Percentiles rank a stretch among this genome's conserved stretches.
phyloP scores from a whole-genome alignment of 2,888 invertebrate genomes.

The Graphium colonna region DNA sequence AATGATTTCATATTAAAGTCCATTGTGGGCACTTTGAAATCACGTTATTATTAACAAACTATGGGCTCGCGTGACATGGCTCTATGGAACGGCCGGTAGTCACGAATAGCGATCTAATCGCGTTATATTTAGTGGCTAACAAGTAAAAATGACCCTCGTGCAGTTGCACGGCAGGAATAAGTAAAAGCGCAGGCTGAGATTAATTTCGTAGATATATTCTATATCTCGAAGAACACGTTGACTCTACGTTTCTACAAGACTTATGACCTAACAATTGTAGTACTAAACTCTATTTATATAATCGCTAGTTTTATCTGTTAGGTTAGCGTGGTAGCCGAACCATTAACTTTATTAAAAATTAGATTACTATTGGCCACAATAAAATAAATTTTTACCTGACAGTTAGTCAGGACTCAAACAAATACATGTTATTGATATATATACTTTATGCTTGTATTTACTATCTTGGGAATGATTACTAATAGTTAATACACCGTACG shows the following conservation, averaged over 20 bases:
- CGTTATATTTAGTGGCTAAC: constrained; percentile 17
- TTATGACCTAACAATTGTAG: background rate
- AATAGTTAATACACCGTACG: too few relatives aligned
- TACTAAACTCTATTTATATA: background rate
- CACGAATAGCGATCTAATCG: constrained; percentile 18
- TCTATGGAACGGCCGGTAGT: constrained; percentile 10
- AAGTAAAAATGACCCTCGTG: constrained; percentile 17
- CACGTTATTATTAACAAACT: constrained; percentile 18
- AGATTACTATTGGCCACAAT: too few relatives aligned
- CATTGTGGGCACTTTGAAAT: constrained; percentile 20
- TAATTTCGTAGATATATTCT: background rate
- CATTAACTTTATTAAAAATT: too few relatives aligned
- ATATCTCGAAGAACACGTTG: background rate
- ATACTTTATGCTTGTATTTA: too few relatives aligned
- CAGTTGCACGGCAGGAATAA: constrained; percentile 9
- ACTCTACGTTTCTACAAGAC: background rate
- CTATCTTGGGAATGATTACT: too few relatives aligned
- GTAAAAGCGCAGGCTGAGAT: constrained; percentile 11
- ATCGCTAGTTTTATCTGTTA: background rate
- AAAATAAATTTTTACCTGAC: too few relatives aligned
- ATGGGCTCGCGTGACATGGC: constrained; percentile 14
- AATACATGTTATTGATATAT: too few relatives aligned
- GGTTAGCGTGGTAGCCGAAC: too few relatives aligned
- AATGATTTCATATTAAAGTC: constrained; percentile 9
- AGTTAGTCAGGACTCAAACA: too few relatives aligned